Conservation (phyloP, 1,140 invertebrate genomes). For the Lepidurus apus region DNA sequence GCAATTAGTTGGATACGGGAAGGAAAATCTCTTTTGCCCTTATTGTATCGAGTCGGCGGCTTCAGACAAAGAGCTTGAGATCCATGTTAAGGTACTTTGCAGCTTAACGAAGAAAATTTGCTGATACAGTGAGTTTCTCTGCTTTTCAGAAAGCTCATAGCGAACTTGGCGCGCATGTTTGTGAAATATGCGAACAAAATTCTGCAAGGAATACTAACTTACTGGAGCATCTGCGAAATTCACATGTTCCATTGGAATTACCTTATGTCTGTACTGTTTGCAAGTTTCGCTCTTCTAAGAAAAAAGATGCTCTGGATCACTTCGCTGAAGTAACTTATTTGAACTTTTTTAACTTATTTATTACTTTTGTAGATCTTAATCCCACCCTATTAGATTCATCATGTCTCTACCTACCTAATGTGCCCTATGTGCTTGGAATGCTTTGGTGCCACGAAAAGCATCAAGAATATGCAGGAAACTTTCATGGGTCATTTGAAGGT, state of each 20-base stretch:
- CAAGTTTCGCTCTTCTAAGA: conserved; percentile 64
- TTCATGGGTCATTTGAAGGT: background rate
- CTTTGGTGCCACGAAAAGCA: background rate
- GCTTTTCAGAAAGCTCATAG: background rate
- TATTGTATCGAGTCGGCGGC: background rate
- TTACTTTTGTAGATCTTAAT: background rate
- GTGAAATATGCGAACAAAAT: background rate
- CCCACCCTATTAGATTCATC: background rate
- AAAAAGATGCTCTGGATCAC: conserved; percentile 61
- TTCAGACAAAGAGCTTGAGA: background rate
- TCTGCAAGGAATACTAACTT: background rate
- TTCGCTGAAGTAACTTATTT: conserved; percentile 34
- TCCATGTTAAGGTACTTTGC: conserved; percentile 42
- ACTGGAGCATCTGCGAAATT: conserved; percentile 62
- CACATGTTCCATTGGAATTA: conserved; percentile 67
- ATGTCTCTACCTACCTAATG: background rate
- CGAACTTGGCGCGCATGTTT: background rate
- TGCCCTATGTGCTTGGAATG: background rate
- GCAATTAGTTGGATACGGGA: conserved; percentile 24
- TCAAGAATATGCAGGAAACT: background rate
- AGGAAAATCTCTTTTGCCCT: conserved; percentile 30
- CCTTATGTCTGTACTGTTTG: conserved; percentile 72
- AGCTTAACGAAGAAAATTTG: background rate
- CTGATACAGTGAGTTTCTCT: background rate
- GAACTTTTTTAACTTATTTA: background rate